Percentiles rank a stretch among this genome's conserved stretches.
These are phyloP conservation scores for Petrolisthes manimaculis DNA, from an alignment of 2,888 invertebrate genomes.

Conservation along the genomic window DNA sequence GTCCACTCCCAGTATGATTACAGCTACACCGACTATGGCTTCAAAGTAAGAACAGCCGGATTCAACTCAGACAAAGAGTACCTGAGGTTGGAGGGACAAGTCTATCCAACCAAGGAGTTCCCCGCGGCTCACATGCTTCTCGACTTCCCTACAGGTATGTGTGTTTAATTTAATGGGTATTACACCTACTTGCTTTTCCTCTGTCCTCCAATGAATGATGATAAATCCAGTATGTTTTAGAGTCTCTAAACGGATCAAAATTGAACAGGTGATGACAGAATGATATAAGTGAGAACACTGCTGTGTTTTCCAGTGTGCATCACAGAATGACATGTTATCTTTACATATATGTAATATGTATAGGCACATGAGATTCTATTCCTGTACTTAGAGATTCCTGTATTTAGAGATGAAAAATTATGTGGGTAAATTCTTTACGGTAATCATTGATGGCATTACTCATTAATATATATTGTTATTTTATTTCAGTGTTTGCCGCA, in stretches of 20 bases:
- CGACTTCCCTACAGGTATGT: constrained; percentile 34
- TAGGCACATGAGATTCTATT: no score
- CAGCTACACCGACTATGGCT: constrained; percentile 17
- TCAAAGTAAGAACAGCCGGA: constrained; percentile 38
- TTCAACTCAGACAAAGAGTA: constrained; percentile 18
- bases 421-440: not conserved
- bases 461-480: not conserved
- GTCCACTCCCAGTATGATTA: constrained; percentile 39
- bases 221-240: not conserved
- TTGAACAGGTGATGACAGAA: no score
- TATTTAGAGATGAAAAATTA: not conserved
- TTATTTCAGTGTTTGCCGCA: constrained; percentile 20
- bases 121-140: constrained; percentile 42
- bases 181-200: not conserved
- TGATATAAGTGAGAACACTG: no score
- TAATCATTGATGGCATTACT: no score
- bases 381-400: no score
- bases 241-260: no score
- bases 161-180: not conserved
- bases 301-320: no score
- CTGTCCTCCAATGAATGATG: no score
- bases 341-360: no score
- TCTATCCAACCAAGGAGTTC: constrained; percentile 37
- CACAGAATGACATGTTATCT: no score
- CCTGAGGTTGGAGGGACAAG: constrained; percentile 12